These are phyloP conservation scores for Xylota segnis DNA, from an alignment of 2,888 invertebrate genomes.

Conservation along the genomic window DNA sequence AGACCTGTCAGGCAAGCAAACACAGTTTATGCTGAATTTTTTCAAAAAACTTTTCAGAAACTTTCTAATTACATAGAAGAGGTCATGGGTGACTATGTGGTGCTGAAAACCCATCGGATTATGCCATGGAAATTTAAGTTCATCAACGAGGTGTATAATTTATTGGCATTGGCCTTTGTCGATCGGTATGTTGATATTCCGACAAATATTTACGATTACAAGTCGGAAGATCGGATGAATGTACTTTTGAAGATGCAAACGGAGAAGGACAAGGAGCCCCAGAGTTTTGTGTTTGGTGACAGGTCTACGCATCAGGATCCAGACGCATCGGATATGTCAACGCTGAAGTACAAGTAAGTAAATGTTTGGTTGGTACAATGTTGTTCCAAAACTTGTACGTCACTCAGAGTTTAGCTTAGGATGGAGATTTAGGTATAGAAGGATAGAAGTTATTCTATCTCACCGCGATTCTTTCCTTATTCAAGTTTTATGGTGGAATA, in stretches of 20 bases:
- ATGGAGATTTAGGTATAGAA: no score
- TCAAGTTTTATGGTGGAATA: no score
- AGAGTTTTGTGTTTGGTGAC: conserved; percentile 81
- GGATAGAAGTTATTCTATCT: no score
- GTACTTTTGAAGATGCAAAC: conserved; percentile 77
- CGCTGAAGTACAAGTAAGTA: conserved; percentile 79
- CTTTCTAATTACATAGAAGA: conserved; percentile 80
- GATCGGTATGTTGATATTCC: conserved; percentile 79
- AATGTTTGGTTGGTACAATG: neutral
- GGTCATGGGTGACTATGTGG: conserved; percentile 82
- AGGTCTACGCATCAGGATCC: conserved; percentile 78
- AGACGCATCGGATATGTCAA: conserved; percentile 77
- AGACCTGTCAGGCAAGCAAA: neutral
- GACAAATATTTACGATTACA: conserved; percentile 36
- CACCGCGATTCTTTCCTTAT: no score
- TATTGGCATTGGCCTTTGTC: conserved; percentile 81
- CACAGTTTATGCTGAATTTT: neutral
- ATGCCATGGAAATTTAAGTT: conserved; percentile 84
- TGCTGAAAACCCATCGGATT: conserved; percentile 81
- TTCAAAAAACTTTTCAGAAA: conserved; percentile 79
- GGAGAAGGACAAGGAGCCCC: conserved; percentile 79
- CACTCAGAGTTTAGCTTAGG: neutral
- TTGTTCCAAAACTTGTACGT: no score
- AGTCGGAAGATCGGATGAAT: conserved; percentile 59
- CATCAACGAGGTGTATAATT: conserved; percentile 83